phyloP scores from a whole-genome alignment of 1,140 invertebrate species.

The Bombus vancouverensis region DNA sequence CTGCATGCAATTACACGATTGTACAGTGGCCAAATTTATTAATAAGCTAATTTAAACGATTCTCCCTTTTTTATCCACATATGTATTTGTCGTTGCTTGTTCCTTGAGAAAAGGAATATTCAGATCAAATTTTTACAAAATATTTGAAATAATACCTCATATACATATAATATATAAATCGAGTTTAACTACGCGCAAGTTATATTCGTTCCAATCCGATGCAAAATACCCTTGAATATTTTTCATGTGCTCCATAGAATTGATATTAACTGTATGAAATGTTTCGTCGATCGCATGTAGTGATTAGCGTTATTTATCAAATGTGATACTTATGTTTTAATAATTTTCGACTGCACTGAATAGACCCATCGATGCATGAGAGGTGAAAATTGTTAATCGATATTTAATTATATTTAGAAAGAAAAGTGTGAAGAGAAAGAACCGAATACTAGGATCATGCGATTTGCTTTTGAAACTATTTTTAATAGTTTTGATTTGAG shows the following conservation, averaged over 20 bases:
- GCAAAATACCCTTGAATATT: conserved; percentile 29
- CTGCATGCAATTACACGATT: conserved; percentile 3
- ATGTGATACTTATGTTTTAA: conserved; percentile 74
- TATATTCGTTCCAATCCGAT: background rate
- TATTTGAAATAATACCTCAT: conserved; percentile 26
- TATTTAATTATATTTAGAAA: conserved; percentile 11
- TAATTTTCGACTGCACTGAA: conserved; percentile 28
- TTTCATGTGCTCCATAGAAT: conserved; percentile 20
- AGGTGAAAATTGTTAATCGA: conserved; percentile 22
- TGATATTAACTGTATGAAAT: conserved; percentile 13
- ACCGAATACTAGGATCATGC: background rate
- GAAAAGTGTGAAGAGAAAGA: background rate
- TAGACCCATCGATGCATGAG: conserved; percentile 15
- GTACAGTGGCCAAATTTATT: conserved; percentile 34
- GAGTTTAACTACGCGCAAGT: background rate
- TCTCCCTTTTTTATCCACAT: background rate
- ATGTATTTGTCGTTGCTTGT: background rate
- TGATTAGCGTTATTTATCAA: conserved; percentile 63
- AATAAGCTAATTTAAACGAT: conserved; percentile 12
- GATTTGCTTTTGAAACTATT: conserved; percentile 9
- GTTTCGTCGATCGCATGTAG: conserved; percentile 6
- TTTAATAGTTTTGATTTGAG: background rate
- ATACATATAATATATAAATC: background rate
- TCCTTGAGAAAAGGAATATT: conserved; percentile 3
- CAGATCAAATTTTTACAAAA: conserved; percentile 24